phyloP scores from a whole-genome alignment of 2,113 vertebrate genomes.

The Daubentonia madagascariensis region DNA sequence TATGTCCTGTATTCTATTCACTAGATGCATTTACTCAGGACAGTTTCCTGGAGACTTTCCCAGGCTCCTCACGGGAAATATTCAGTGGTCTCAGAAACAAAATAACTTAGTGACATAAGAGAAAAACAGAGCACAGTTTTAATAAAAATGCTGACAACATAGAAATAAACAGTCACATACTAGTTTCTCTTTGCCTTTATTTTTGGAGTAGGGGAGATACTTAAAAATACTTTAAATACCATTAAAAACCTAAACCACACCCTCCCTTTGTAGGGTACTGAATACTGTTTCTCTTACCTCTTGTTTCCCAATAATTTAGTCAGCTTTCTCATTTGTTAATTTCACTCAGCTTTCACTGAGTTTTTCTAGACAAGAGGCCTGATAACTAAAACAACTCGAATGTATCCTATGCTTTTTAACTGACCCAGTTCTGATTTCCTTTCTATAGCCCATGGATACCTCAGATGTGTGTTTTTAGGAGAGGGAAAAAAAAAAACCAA shows the following conservation, averaged over 20 bases:
- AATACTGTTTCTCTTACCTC: neutral
- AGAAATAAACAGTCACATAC: neutral
- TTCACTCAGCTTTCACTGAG: neutral
- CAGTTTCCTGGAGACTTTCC: neutral
- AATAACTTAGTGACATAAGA: neutral
- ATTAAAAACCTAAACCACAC: neutral
- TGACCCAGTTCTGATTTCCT: neutral
- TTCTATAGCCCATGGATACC: neutral
- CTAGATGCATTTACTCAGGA: neutral
- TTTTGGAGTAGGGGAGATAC: neutral
- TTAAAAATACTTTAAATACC: neutral
- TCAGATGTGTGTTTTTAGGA: neutral
- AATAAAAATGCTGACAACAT: conserved; percentile 26
- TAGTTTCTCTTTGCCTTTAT: neutral
- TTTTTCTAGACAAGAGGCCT: neutral
- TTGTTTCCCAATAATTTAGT: neutral
- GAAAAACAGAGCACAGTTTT: conserved; percentile 20
- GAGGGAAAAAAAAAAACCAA: neutral
- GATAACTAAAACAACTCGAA: neutral
- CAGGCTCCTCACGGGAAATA: neutral
- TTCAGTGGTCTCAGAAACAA: conserved; percentile 19
- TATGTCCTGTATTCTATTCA: neutral
- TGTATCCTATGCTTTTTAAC: neutral
- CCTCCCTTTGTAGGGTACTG: neutral
- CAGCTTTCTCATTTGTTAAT: conserved; percentile 45